Conservation (phyloP, 2,888 invertebrate genomes). For the Cryptus armator region DNA sequence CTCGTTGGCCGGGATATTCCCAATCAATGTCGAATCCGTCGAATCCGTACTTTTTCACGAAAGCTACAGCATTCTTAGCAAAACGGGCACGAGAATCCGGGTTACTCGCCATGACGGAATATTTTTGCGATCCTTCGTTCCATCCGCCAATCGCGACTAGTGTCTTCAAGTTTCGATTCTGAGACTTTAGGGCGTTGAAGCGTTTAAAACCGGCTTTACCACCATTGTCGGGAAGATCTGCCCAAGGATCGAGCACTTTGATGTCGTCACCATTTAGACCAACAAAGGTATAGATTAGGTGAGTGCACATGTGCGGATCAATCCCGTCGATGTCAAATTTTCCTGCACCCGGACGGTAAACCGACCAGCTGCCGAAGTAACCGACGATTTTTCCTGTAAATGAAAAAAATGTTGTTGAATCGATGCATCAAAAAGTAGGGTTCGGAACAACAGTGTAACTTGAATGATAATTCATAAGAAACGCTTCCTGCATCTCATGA, state of each 20-base stretch:
- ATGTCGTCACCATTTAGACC: slow-evolving; percentile 87
- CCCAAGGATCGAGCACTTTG: slow-evolving; percentile 86
- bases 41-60: slow-evolving; percentile 87
- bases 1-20: slow-evolving; percentile 89
- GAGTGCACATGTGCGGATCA: slow-evolving; percentile 90
- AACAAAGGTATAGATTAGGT: slow-evolving; percentile 90
- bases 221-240: slow-evolving; percentile 87
- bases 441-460: no score
- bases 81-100: slow-evolving; percentile 86
- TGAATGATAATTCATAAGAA: neutral
- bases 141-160: slow-evolving; percentile 89
- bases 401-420: neutral
- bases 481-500: neutral
- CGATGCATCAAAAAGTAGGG: neutral
- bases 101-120: slow-evolving; percentile 86
- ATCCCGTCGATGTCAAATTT: slow-evolving; percentile 89
- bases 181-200: slow-evolving; percentile 86
- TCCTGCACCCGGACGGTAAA: slow-evolving; percentile 89
- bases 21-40: slow-evolving; percentile 92
- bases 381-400: slow-evolving; percentile 89
- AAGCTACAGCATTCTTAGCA: slow-evolving; percentile 86
- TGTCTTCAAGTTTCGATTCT: slow-evolving; percentile 86
- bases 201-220: slow-evolving; percentile 86
- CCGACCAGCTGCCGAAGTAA: slow-evolving; percentile 92
- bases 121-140: slow-evolving; percentile 88